Percentiles rank a stretch among this genome's conserved stretches.
Conservation (phyloP, 2,888 invertebrate species). For the Gnatocerus cornutus region DNA sequence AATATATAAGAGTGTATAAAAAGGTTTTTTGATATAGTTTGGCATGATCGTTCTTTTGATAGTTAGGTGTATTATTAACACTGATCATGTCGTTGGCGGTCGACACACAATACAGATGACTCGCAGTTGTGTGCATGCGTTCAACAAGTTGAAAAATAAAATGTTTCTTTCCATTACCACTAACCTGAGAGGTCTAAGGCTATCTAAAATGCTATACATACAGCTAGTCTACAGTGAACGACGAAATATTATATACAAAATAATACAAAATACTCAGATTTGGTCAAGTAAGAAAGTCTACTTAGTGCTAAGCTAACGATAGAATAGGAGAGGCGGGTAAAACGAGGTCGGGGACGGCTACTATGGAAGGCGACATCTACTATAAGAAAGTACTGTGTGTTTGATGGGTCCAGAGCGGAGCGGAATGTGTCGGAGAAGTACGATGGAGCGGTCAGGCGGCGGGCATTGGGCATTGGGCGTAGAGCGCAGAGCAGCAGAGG, state of each 20-base stretch:
- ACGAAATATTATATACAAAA: slow-evolving; percentile 71
- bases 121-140: slow-evolving; percentile 70
- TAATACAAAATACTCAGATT: slow-evolving; percentile 67
- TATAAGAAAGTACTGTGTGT: slow-evolving; percentile 40
- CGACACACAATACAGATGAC: slow-evolving; percentile 71
- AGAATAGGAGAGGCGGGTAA: slow-evolving; percentile 60
- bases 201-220: slow-evolving; percentile 73
- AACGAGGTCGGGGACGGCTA: slow-evolving; percentile 54
- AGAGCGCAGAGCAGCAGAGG: slow-evolving; percentile 46
- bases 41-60: slow-evolving; percentile 38
- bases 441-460: slow-evolving; percentile 52
- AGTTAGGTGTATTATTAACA: slow-evolving; percentile 48
- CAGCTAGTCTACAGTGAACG: slow-evolving; percentile 71
- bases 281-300: slow-evolving; percentile 67
- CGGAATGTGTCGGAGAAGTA: slow-evolving; percentile 30
- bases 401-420: slow-evolving; percentile 44
- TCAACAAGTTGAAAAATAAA: slow-evolving; percentile 66
- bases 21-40: slow-evolving; percentile 27
- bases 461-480: slow-evolving; percentile 44
- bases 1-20: slow-evolving; percentile 11
- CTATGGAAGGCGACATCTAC: slow-evolving; percentile 55
- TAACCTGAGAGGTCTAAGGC: slow-evolving; percentile 70
- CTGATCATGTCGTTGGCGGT: slow-evolving; percentile 64
- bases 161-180: slow-evolving; percentile 69
- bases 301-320: slow-evolving; percentile 68